A percentile compares a stretch with the other conserved stretches of the same genome.
phyloP scores from a whole-genome alignment of 2,113 vertebrate genomes.

The Isurus oxyrinchus region DNA sequence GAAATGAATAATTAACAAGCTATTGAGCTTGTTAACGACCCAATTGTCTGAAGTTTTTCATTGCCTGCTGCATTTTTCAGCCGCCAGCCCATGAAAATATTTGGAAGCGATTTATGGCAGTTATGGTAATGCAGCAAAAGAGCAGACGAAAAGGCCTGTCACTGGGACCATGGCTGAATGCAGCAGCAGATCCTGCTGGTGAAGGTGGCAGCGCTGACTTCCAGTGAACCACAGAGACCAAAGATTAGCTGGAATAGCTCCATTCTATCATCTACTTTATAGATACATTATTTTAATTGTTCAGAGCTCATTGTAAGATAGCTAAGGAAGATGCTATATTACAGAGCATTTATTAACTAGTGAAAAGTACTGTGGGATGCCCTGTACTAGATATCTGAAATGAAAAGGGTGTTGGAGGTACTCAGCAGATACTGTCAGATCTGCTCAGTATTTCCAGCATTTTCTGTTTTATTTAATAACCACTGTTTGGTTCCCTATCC shows the following conservation, averaged over 20 bases:
- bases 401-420: not conserved
- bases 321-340: not conserved
- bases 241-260: not conserved
- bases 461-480: not conserved
- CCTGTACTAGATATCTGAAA: not conserved
- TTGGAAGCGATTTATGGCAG: too few species aligned
- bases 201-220: not conserved
- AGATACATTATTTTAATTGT: not conserved
- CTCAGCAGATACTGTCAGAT: not conserved
- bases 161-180: too few species aligned
- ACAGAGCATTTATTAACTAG: not conserved
- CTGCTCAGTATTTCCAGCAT: not conserved
- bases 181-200: too few species aligned
- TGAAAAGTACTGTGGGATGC: not conserved
- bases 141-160: too few species aligned
- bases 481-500: not conserved
- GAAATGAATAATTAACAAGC: too few species aligned
- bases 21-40: too few species aligned
- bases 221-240: not conserved
- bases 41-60: too few species aligned
- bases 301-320: not conserved
- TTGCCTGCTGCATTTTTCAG: too few species aligned
- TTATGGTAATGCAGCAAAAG: too few species aligned
- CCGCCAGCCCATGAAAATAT: too few species aligned
- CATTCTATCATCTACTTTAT: not conserved